Evolutionary conservation across 2,113 vertebrate species (phyloP), one percentile per base, ranked within the genome.

Genomic region (Hyla sarda): DNA sequence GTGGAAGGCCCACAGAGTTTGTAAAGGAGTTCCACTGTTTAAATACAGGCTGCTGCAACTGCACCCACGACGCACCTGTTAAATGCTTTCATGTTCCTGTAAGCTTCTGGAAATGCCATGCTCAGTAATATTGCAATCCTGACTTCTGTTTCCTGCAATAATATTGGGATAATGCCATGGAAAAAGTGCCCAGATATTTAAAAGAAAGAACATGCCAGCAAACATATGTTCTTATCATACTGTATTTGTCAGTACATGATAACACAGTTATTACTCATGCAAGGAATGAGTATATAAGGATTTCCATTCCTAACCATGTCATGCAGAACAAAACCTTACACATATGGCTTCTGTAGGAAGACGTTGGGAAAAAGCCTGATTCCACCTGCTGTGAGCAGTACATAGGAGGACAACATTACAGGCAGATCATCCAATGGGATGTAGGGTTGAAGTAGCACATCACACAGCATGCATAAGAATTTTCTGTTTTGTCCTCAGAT

Each of bases 21-120:
- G 50, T n/a, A 79, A 32, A 65, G 73, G 82, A 89, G 87, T 81
- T 34, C 41, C 34, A 50, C 0, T 0, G 5, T 14, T 60, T 47
- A 81, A 85, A 11, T 28, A 7, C 17, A 60, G 28, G 75, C 47
- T 89, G 30, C 32, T 79, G 54, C 76, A 79, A 23, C 76, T 41
- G 25, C 12, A 72, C 88, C 58, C 83, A 78, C 10, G 14, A 74
- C 41, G 86, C 80, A 62, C 9, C 84, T 88, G 84, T 23, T 50
- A 19, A 14, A 14, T 75, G 80, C 72, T 77, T 82, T 56, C 58
- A 71, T n/a, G n/a, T 58, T 60, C 28, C 21, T 58, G 52, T 50
- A n/a, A 34, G 16, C 41, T 17, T n/a, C 56, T 76, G 72, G 75
- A 28, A 80, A 62, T 80, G 30, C 21, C 54, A 28, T 25, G 23